Evolutionary conservation across 2,797 vertebrate species (phyloP).

Genomic region (Phyllotis vaccarum): DNA sequence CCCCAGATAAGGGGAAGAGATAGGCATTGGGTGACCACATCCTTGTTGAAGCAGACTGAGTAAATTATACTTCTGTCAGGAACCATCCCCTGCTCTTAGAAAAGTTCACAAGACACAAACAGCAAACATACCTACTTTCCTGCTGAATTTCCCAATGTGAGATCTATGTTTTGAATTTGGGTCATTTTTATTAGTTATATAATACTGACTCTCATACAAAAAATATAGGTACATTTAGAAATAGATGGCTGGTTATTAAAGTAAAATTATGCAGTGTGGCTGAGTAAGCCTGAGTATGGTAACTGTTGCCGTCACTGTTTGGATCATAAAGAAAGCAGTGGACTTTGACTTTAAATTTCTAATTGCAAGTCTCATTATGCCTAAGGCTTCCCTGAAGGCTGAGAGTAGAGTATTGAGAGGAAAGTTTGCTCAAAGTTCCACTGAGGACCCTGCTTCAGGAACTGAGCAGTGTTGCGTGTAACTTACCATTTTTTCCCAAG

Average conservation of each 20-base stretch:
- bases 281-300: not conserved
- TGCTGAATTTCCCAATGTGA: too few species aligned
- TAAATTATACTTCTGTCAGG: not conserved
- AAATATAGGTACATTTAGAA: not conserved
- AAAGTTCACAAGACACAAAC: too few species aligned
- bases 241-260: not conserved
- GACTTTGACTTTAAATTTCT: not conserved
- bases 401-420: not conserved
- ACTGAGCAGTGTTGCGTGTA: not conserved
- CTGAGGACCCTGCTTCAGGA: not conserved
- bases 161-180: not conserved
- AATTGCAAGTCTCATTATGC: not conserved
- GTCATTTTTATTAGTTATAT: not conserved
- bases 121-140: rapidly evolving
- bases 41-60: not conserved
- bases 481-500: not conserved
- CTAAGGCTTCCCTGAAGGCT: not conserved
- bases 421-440: not conserved
- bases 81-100: rapidly evolving
- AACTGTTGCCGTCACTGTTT: not conserved
- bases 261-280: not conserved
- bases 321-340: not conserved
- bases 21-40: not conserved
- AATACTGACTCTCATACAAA: not conserved
- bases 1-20: not conserved